Conservation (phyloP, 1,140 invertebrate genomes). For the Philaenus spumarius region DNA sequence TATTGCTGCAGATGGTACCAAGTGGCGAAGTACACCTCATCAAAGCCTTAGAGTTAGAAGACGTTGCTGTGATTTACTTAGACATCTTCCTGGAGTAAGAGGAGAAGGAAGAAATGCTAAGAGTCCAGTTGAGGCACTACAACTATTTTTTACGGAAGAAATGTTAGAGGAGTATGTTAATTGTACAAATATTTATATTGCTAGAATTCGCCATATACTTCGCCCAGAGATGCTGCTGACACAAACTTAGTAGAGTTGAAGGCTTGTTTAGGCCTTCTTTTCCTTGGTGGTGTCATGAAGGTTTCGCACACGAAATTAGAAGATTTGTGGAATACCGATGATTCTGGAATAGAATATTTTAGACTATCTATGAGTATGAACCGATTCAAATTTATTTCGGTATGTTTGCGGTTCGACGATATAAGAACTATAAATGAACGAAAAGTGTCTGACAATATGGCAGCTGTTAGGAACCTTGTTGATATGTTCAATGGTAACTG, state of each 20-base stretch:
- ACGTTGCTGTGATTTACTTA: not conserved
- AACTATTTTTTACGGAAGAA: conserved; percentile 17
- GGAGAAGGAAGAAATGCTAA: conserved; percentile 7
- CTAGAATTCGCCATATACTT: no score
- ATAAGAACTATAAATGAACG: conserved; percentile 21
- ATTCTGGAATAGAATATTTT: conserved; percentile 19
- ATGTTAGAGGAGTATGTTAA: conserved; percentile 17
- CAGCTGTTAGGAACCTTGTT: conserved; percentile 22
- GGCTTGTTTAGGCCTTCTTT: no score
- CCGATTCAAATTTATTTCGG: conserved; percentile 27
- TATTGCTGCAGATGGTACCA: not conserved
- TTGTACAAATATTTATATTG: conserved; percentile 19
- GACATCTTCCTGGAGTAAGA: no score
- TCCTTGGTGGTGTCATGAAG: no score
- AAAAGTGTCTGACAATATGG: conserved; percentile 22
- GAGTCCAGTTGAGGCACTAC: no score
- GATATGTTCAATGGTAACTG: conserved; percentile 13
- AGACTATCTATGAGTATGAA: conserved; percentile 22
- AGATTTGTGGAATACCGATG: conserved; percentile 20
- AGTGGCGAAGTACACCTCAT: not conserved
- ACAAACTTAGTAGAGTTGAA: conserved; percentile 19
- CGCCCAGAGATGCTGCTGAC: conserved; percentile 17
- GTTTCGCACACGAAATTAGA: no score
- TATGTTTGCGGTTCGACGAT: conserved; percentile 24
- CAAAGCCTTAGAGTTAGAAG: not conserved